Percentiles rank a stretch among this genome's conserved stretches.
These are phyloP conservation scores for Trachurus trachurus DNA, from an alignment of 2,797 vertebrate genomes.

Conservation along the genomic window DNA sequence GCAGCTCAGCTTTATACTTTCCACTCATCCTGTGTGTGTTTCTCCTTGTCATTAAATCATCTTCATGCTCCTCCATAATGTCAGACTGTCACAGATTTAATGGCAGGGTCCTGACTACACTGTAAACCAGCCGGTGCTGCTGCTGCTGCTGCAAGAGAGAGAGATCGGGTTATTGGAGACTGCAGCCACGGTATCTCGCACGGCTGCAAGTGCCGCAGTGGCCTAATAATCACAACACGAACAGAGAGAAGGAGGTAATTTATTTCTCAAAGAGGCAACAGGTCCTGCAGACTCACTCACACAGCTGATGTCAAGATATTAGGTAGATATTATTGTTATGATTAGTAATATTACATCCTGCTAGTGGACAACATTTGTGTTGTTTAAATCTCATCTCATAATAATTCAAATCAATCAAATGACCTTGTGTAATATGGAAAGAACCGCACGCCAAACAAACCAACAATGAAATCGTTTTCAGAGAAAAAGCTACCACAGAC, in stretches of 20 bases:
- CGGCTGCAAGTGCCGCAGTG: constrained; percentile 67
- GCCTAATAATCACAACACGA: constrained; percentile 58
- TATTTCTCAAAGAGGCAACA: constrained; percentile 13
- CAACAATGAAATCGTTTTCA: too few relatives aligned
- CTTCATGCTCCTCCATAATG: not conserved
- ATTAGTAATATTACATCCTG: not conserved
- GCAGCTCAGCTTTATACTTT: not conserved
- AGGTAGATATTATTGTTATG: too few relatives aligned
- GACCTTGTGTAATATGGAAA: not conserved
- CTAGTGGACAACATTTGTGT: not conserved
- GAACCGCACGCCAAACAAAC: not conserved
- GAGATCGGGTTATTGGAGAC: constrained; percentile 6
- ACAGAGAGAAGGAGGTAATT: constrained; percentile 25
- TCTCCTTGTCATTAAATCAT: constrained; percentile 21
- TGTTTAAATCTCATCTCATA: not conserved
- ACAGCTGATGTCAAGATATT: not conserved
- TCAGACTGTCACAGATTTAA: constrained; percentile 3
- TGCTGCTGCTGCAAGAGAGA: not conserved
- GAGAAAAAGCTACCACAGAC: too few relatives aligned
- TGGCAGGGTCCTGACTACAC: not conserved
- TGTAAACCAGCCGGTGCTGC: constrained; percentile 8
- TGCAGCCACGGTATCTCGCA: constrained; percentile 40
- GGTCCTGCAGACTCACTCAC: not conserved
- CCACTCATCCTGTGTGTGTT: not conserved
- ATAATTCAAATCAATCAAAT: not conserved